Base-by-base conservation (phyloP, 2,797 vertebrate species). In the Lindbergichthys nudifrons region DNA sequence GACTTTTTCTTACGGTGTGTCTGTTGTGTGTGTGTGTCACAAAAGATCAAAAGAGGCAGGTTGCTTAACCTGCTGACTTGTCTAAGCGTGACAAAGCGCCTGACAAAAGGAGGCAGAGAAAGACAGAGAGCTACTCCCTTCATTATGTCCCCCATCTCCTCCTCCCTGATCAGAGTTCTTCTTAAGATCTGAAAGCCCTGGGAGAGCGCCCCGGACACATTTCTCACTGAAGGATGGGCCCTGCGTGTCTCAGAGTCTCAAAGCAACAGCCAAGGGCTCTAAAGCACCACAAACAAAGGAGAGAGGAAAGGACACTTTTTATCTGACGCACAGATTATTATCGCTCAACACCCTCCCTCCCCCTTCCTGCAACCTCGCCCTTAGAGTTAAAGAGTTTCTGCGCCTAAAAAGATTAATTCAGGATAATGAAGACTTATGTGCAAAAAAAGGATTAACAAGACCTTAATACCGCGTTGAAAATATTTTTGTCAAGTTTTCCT, bases 61-160 rank as follows among this genome's bases (percentile, higher is more conserved):
- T 92, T 87, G 91, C 92, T 90, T 92, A 96, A 96, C 95, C 95
- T 97, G 97, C 96, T 97, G 96, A 97, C 96, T 96, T 95, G 84
- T 93, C 95, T 95, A 93, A 94, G 92, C 83, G 84, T 94, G 92
- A 95, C 94, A 95, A 95, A 96, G 90, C 93, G 50, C 90, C 73
- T 68, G 84, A 94, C 92, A 93, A 94, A 92, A 91, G 85, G 69
- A 87, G 78, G 83, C 68, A 88, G 83, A 88, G 89, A 93, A 89
- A 90, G 90, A 90, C 81, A 77, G 85, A 73, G 90, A 91, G 86
- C 82, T 87, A 87, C 93, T 94, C 93, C 93, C 93, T 91, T 88
- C 85, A 92, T 94, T 94, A 92, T 94, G 79, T 83, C 41, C 77
- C 72, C 69, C 67, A 59, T 16, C 76, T 73, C 75, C 81, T 85